Base-by-base conservation (phyloP, 2,888 invertebrate genomes). In the Ypsolopha sequella region DNA sequence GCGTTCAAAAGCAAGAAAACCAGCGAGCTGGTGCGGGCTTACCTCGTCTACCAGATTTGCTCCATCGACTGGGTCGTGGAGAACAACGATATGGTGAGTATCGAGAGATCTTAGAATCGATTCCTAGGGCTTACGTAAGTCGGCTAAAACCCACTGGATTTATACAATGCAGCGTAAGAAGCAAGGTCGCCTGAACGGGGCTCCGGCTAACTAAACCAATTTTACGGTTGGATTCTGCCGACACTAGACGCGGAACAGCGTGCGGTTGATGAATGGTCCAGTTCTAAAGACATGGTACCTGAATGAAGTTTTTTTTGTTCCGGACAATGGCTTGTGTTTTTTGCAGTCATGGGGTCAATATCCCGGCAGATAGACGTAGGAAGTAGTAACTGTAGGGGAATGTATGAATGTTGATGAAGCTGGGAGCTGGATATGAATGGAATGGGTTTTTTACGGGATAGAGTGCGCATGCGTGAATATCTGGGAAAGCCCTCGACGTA, bases 1-100 rank as follows among this genome's bases (percentile, higher is more conserved):
- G 95, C 98, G 34, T 99, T 96, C 88, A 95, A 96, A 79, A 97
- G 97, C 85, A 98, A 98, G 89, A 96, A 95, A 64, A 97, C 95
- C 60, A 91, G 90, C 86, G 98, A 99, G 84, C 89, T 99, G 61
- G 71, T 97, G 50, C 89, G 98, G 59, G 97, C 96, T 41, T 93
- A 96, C 75, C 66, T 97, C 69, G 98, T 98, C 61, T 97, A 98
- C 82, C 92, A 94, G 73, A 87, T 98, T 75, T 98, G 98, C 84
- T 93, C 95, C 53, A 88, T 94, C 70, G 91, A 93, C 68, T 92
- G 91, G 75, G 81, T 98, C 61, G 98, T 98, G 60, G 94, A 96
- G 73, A 91, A 98, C 86, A 97, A 98, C 74, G 93, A 92, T 88
- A 91, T 92, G 95, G 98, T 98, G 88, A 91, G 89, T 77, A 9